phyloP scores from a whole-genome alignment of 2,888 invertebrate genomes.

The Idaea aversata region DNA sequence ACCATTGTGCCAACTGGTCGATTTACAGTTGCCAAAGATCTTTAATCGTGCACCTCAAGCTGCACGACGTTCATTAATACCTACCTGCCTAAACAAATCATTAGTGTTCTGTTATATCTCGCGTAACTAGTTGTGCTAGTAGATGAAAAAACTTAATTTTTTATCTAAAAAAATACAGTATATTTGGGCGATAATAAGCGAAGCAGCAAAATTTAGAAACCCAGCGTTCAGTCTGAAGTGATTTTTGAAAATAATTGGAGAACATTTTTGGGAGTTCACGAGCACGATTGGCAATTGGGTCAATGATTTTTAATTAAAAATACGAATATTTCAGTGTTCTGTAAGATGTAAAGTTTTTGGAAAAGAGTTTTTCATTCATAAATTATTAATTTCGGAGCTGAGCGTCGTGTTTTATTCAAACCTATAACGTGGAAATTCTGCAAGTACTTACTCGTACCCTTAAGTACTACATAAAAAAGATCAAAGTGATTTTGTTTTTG shows the following conservation, averaged over 20 bases:
- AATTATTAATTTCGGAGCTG: background rate
- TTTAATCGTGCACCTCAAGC: no score
- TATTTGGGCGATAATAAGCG: constrained; percentile 4
- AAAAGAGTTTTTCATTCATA: constrained; percentile 1
- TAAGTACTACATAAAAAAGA: no score
- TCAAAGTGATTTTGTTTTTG: no score
- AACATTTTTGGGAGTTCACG: constrained; percentile 9
- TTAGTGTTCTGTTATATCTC: no score
- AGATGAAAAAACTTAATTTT: background rate
- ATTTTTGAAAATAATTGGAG: constrained; percentile 12
- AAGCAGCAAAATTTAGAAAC: constrained; percentile 3
- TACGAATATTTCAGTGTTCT: constrained; percentile 8
- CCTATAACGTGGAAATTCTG: background rate
- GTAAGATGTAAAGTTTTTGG: background rate
- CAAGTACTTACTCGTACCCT: no score
- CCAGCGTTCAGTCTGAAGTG: constrained; percentile 6
- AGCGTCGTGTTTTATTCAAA: background rate
- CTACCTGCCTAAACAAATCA: no score
- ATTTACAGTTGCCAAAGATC: no score
- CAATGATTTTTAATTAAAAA: constrained; percentile 12
- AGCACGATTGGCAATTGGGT: background rate
- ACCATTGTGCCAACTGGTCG: no score
- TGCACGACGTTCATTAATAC: no score
- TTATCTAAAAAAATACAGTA: constrained; percentile 3
- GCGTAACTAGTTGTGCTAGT: no score